A percentile compares a stretch with the other conserved stretches of the same genome.
Evolutionary conservation across 1,140 invertebrate genomes (phyloP).

Genomic region (Gonioctena quinquepunctata): DNA sequence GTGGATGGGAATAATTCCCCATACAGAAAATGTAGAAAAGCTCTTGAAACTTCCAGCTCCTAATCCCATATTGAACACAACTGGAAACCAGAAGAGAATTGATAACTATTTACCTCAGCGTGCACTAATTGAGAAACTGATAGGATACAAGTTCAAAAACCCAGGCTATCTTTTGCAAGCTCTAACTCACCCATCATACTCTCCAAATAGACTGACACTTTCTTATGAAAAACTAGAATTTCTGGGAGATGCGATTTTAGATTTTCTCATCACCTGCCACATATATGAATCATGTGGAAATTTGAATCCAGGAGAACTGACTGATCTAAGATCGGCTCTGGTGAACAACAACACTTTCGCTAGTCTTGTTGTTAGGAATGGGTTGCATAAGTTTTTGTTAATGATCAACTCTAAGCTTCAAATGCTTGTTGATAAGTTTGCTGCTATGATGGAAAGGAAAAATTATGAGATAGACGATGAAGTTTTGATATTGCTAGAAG

Average conservation of each 20-base stretch:
- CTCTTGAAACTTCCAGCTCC: slow-evolving; percentile 49
- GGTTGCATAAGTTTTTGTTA: slow-evolving; percentile 75
- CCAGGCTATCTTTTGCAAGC: slow-evolving; percentile 88
- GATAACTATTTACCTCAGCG: slow-evolving; percentile 44
- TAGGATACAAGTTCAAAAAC: slow-evolving; percentile 86
- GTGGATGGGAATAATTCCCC: slow-evolving; percentile 72
- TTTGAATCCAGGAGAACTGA: slow-evolving; percentile 82
- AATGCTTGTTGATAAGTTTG: slow-evolving; percentile 77
- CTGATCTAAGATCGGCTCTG: slow-evolving; percentile 84
- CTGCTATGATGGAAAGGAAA: slow-evolving; percentile 74
- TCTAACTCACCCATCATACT: slow-evolving; percentile 96
- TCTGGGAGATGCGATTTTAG: slow-evolving; percentile 95
- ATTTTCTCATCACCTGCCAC: slow-evolving; percentile 72
- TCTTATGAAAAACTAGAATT: slow-evolving; percentile 98
- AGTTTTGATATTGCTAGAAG: slow-evolving; percentile 69
- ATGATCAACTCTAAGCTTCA: slow-evolving; percentile 67
- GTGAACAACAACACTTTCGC: slow-evolving; percentile 97
- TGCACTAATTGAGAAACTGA: slow-evolving; percentile 61
- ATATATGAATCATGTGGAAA: slow-evolving; percentile 76
- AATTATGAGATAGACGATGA: slow-evolving; percentile 68
- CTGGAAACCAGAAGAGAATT: slow-evolving; percentile 57
- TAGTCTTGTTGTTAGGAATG: slow-evolving; percentile 82
- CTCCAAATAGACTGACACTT: slow-evolving; percentile 91
- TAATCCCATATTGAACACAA: slow-evolving; percentile 47
- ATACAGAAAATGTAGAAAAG: slow-evolving; percentile 52